phyloP scores from a whole-genome alignment of 2,113 vertebrate species.

The Xiphophorus hellerii region DNA sequence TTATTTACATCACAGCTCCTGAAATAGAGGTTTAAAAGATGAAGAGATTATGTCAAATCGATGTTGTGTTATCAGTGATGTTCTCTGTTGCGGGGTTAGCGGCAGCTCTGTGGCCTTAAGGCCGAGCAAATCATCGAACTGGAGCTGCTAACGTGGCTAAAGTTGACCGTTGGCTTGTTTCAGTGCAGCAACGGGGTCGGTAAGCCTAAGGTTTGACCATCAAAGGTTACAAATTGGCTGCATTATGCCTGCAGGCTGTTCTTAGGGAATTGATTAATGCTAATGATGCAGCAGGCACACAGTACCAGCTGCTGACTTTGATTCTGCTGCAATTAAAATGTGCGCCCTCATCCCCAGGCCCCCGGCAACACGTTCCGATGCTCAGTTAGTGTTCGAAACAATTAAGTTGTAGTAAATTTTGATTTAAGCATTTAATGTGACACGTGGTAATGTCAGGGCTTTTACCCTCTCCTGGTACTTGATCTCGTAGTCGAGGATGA shows the following conservation, averaged over 20 bases:
- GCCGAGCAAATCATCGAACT: neutral
- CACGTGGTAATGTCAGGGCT: constrained; percentile 44
- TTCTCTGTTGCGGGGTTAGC: neutral
- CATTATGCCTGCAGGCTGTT: constrained; percentile 2
- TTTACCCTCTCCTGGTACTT: constrained; percentile 96
- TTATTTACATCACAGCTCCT: constrained; percentile 8
- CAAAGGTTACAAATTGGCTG: neutral
- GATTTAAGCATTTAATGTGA: constrained; percentile 5
- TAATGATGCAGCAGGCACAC: neutral
- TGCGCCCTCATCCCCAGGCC: neutral
- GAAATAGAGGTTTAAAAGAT: constrained; percentile 13
- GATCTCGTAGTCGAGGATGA: constrained; percentile 99
- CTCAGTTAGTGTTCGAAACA: constrained; percentile 23
- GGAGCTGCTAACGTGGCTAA: neutral
- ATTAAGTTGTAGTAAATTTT: neutral
- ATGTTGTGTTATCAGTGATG: neutral
- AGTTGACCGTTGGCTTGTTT: neutral
- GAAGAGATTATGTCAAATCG: neutral
- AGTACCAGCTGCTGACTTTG: neutral
- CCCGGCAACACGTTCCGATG: constrained; percentile 4
- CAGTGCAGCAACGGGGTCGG: neutral
- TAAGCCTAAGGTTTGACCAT: neutral
- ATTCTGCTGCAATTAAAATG: neutral
- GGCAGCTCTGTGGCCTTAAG: neutral
- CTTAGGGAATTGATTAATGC: constrained; percentile 1